Evolutionary conservation across 2,113 vertebrate species (phyloP).

Genomic region (Dipodomys spectabilis): DNA sequence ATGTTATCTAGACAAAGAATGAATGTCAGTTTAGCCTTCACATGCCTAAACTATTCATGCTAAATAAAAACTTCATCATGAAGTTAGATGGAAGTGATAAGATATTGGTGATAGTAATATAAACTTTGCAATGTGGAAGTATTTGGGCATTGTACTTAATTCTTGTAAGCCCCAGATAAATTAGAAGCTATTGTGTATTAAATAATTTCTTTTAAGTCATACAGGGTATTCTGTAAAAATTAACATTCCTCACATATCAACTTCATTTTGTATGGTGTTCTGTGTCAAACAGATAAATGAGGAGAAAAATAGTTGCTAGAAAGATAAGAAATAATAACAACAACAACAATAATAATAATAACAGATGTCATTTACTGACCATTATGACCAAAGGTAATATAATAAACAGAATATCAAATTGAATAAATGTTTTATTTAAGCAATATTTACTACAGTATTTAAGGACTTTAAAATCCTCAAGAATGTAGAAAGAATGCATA

Average conservation of each 20-base stretch:
- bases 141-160: neutral
- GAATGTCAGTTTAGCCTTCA: neutral
- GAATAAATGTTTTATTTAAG: constrained; percentile 24
- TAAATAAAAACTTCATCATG: neutral
- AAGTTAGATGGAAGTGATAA: too few species aligned
- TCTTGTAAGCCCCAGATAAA: neutral
- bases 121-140: neutral
- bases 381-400: neutral
- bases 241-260: neutral
- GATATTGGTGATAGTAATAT: neutral
- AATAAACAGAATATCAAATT: neutral
- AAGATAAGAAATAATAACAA: constrained; percentile 16
- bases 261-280: neutral
- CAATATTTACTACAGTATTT: neutral
- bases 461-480: constrained; percentile 1
- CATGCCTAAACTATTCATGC: neutral
- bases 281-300: neutral
- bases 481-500: neutral
- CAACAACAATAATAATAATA: neutral
- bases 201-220: constrained; percentile 26
- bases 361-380: neutral
- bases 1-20: constrained; percentile 8
- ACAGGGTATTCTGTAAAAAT: constrained; percentile 33
- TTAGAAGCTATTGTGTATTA: neutral
- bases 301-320: neutral